Base-by-base conservation (phyloP, 1,140 invertebrate genomes). In the Drepana arcuata region DNA sequence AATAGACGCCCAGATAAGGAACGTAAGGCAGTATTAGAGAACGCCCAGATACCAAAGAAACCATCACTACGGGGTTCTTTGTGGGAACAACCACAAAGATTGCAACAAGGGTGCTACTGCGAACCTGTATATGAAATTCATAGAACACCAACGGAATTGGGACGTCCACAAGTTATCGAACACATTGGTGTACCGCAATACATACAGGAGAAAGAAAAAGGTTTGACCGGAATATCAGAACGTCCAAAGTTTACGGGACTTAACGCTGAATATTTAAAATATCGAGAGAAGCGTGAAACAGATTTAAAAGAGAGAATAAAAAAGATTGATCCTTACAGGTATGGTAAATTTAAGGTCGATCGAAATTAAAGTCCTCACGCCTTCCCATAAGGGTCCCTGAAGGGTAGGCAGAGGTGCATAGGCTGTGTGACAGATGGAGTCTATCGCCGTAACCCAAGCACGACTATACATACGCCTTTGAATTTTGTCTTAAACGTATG, bases 321-420 rank as follows among this genome's bases (percentile, higher is more conserved):
- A 28, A 70, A 64, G 42, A 65, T 82, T 21, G 62, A 78, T 40
- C 73, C 78, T 9, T 66, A 53, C 32, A 72, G 61, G 77, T 81
- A 44, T 34, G 21, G 31, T 10, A 21, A 25, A 35, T 16, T 11
- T 26, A 42, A 7, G 6, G n/a, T n/a, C n/a, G n/a, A n/a, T n/a
- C n/a, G n/a, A n/a, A n/a, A n/a, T n/a, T n/a, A n/a, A n/a, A n/a
- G n/a, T n/a, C n/a, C n/a, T n/a, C n/a, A n/a, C n/a, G n/a, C n/a
- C n/a, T n/a, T n/a, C n/a, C n/a, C n/a, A n/a, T n/a, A n/a, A n/a
- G n/a, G n/a, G n/a, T n/a, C n/a, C n/a, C n/a, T n/a, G n/a, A n/a
- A n/a, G n/a, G n/a, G n/a, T n/a, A n/a, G n/a, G n/a, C n/a, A n/a
- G n/a, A n/a, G n/a, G n/a, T n/a, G n/a, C n/a, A n/a, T n/a, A n/a